These are phyloP conservation scores for Meteorus sp. DNA, from an alignment of 1,140 invertebrate genomes.

Conservation along the genomic window DNA sequence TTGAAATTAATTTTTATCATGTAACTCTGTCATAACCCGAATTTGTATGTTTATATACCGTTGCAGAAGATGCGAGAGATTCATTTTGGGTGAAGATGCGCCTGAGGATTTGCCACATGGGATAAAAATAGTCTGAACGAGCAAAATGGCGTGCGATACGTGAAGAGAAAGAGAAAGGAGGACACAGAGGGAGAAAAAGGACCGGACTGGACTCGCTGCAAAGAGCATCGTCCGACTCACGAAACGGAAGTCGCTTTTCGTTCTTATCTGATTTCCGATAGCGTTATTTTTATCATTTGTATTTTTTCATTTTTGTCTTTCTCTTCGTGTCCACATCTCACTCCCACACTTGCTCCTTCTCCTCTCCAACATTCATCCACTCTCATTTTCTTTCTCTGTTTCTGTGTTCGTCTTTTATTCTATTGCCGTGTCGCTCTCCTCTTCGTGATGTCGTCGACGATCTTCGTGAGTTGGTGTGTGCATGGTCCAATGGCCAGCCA, in stretches of 20 bases:
- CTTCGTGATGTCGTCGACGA: constrained; percentile 15
- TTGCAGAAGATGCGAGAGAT: too few relatives aligned
- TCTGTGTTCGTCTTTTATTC: neutral
- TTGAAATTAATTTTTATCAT: neutral
- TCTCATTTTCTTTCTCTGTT: constrained; percentile 1
- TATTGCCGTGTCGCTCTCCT: constrained; percentile 5
- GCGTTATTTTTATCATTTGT: neutral
- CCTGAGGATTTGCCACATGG: neutral
- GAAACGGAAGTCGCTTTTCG: constrained; percentile 10
- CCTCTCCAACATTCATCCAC: neutral
- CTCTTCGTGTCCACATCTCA: neutral
- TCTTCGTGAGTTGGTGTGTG: constrained; percentile 4
- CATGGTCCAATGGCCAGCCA: neutral
- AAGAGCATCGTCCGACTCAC: neutral
- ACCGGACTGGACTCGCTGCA: too few relatives aligned
- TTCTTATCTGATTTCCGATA: constrained; percentile 34
- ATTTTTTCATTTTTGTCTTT: neutral
- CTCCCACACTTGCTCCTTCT: too few relatives aligned
- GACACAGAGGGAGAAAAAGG: neutral
- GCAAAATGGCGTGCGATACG: too few relatives aligned
- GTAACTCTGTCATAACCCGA: neutral
- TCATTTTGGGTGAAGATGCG: neutral
- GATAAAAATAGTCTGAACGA: neutral
- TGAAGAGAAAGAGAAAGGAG: neutral
- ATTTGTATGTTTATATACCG: too few relatives aligned